A percentile compares a stretch with the other conserved stretches of the same genome.
Evolutionary conservation across 2,888 invertebrate genomes (phyloP).

Genomic region (Yponomeuta sedellus): DNA sequence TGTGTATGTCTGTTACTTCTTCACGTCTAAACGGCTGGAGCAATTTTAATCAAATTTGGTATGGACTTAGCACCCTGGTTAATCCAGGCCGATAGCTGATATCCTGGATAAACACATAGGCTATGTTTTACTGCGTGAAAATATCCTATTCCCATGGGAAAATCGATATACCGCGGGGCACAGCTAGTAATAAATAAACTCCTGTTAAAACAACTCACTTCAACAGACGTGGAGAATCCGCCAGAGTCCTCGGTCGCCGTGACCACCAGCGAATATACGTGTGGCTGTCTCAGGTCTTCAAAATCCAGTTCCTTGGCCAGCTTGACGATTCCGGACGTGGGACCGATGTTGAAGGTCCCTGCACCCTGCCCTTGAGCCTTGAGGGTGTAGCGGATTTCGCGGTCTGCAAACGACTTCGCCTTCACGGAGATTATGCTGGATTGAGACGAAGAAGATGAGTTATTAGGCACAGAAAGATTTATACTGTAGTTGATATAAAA

Average conservation of each 20-base stretch:
- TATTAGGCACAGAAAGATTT: no score
- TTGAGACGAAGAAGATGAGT: slow-evolving; percentile 28
- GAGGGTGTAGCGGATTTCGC: slow-evolving; percentile 96
- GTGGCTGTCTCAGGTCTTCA: slow-evolving; percentile 95
- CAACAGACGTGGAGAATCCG: slow-evolving; percentile 95
- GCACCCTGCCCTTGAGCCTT: slow-evolving; percentile 96
- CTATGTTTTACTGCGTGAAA: no score
- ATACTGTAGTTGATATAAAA: no score
- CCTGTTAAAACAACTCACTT: slow-evolving; percentile 72
- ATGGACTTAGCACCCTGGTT: no score
- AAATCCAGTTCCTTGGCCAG: slow-evolving; percentile 97
- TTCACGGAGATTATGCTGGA: slow-evolving; percentile 96
- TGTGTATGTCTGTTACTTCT: no score
- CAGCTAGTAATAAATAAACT: no score
- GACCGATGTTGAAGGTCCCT: slow-evolving; percentile 96
- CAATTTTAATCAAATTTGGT: no score
- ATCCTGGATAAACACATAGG: no score
- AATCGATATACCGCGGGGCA: no score
- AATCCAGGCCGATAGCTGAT: no score
- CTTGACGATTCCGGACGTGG: slow-evolving; percentile 95
- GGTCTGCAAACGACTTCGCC: slow-evolving; percentile 97
- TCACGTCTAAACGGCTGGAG: no score
- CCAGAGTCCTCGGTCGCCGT: slow-evolving; percentile 98
- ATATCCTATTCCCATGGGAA: no score
- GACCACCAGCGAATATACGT: slow-evolving; percentile 93